phyloP scores from a whole-genome alignment of 1,140 invertebrate species.

The Papilio polytes region DNA sequence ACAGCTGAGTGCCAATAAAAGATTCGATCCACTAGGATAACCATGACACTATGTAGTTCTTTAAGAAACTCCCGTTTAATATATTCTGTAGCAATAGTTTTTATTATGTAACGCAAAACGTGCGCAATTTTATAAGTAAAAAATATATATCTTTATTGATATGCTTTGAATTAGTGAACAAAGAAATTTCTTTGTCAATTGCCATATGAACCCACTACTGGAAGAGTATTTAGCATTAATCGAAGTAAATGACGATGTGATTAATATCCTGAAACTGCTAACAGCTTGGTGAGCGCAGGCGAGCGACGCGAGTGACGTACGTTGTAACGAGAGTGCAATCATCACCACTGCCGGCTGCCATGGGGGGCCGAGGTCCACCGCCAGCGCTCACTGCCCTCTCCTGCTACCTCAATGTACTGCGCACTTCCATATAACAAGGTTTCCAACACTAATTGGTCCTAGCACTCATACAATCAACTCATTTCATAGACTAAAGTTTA shows the following conservation, averaged over 20 bases:
- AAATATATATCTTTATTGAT: no score
- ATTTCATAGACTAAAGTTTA: no score
- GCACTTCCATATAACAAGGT: no score
- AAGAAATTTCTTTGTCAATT: no score
- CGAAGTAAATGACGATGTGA: no score
- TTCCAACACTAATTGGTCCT: no score
- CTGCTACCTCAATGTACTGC: no score
- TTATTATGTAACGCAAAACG: background rate
- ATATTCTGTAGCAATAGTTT: background rate
- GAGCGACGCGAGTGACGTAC: background rate
- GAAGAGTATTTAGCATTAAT: no score
- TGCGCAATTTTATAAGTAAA: background rate
- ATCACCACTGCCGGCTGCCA: background rate
- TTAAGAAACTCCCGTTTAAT: background rate
- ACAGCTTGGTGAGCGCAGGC: background rate
- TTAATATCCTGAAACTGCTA: background rate
- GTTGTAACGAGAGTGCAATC: background rate
- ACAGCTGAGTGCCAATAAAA: conserved; percentile 15
- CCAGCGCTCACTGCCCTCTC: no score
- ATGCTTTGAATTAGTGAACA: no score
- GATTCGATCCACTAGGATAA: background rate
- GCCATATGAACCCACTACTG: no score
- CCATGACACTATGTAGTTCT: background rate
- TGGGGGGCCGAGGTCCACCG: background rate
- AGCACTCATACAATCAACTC: background rate